These are phyloP conservation scores for Reinhardtius hippoglossoides DNA, from an alignment of 2,113 vertebrate genomes.

Conservation along the genomic window DNA sequence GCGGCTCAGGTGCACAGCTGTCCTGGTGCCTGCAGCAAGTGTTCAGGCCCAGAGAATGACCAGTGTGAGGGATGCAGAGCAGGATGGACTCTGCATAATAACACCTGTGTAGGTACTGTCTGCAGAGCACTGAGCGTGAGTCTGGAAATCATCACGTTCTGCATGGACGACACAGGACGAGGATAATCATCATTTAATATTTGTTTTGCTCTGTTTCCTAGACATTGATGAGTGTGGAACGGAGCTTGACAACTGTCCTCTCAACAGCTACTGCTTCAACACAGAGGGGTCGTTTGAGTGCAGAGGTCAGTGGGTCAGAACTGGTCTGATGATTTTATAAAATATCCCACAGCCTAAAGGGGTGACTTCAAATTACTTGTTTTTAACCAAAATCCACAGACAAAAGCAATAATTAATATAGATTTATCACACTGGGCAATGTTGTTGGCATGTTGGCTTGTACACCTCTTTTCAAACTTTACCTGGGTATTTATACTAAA, in stretches of 20 bases:
- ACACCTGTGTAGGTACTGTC: slow-evolving; percentile 88
- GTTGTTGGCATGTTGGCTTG: background rate
- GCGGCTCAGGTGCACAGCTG: slow-evolving; percentile 59
- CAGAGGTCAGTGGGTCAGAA: slow-evolving; percentile 82
- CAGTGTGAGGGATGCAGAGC: slow-evolving; percentile 89
- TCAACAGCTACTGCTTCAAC: slow-evolving; percentile 91
- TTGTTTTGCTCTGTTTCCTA: slow-evolving; percentile 63
- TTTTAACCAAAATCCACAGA: background rate
- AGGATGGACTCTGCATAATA: slow-evolving; percentile 90
- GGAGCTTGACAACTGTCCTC: slow-evolving; percentile 84
- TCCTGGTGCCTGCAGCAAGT: slow-evolving; percentile 84
- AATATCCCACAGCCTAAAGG: background rate
- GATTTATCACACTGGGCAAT: background rate
- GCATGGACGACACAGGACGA: background rate
- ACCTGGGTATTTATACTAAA: too few species aligned
- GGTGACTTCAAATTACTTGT: background rate
- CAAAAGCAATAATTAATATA: background rate
- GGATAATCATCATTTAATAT: background rate
- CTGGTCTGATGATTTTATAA: background rate
- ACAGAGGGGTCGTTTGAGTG: slow-evolving; percentile 92
- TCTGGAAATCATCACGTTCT: background rate
- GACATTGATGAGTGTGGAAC: slow-evolving; percentile 95
- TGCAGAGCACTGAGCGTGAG: background rate
- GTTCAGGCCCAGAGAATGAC: slow-evolving; percentile 86
- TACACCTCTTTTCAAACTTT: too few species aligned